Evolutionary conservation across 2,113 vertebrate genomes (phyloP), one percentile per base, ranked within the genome.

Genomic region (Apeltes quadracus): DNA sequence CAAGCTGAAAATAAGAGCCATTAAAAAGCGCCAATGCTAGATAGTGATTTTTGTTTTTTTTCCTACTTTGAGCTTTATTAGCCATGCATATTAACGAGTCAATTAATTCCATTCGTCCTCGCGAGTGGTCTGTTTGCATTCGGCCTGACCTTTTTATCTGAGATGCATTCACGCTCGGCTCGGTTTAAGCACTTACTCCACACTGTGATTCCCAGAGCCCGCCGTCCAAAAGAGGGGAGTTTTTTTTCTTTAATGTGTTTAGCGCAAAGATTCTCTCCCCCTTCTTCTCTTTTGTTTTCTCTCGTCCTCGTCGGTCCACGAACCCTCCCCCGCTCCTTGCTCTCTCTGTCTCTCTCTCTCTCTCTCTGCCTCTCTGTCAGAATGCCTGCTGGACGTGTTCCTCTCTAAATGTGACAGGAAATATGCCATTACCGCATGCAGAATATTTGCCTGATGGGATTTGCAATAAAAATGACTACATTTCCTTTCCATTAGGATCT

Each of bases 51-150:
- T 87, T 86, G 85, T 91, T 44, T n/a, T 34, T 34, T 34, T 34
- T n/a, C 87, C 86, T 89, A 93, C 92, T 91, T 91, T 82, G 94
- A 95, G 93, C 93, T 95, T 96, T 95, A 93, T 94, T 94, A 95
- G 93, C 89, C 90, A 92, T 93, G 91, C 91, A 94, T 95, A 93
- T 92, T 95, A 95, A 96, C 95, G 93, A 96, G 94, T 96, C 95
- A 93, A 95, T 96, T 94, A 95, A 95, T 94, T 95, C 89, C 88
- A 93, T 95, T 95, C 93, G 93, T 95, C 93, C 93, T 93, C 81
- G 93, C 92, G 75, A 94, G 90, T 93, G 91, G 92, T 95, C 92
- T 96, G 93, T 95, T 97, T 95, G 95, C 95, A 95, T 95, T 95
- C 94, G 91, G 87, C 88, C 90, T 94, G 89, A 95, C 94, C 95